Conservation (phyloP, 2,888 invertebrate species). For the Hypomecis atomaria region DNA sequence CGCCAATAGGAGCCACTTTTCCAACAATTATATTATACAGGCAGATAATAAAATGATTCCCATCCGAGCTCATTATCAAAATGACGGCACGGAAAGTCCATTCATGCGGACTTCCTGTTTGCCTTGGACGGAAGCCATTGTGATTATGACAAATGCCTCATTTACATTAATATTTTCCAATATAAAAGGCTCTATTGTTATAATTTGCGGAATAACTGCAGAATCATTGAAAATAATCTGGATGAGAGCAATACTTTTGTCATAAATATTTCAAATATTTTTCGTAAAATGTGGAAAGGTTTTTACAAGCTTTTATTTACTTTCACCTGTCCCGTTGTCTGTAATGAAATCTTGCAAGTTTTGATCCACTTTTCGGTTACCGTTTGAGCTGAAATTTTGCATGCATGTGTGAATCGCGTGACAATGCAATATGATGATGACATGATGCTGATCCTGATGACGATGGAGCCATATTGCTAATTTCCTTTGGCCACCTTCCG, state of each 20-base stretch:
- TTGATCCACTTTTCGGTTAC: too few relatives aligned
- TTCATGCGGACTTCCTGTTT: slow-evolving; percentile 29
- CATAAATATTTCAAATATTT: too few relatives aligned
- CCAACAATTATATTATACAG: slow-evolving; percentile 13
- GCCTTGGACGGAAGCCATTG: slow-evolving; percentile 23
- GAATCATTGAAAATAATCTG: slow-evolving; percentile 11
- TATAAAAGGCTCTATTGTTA: slow-evolving; percentile 21
- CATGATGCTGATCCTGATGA: too few relatives aligned
- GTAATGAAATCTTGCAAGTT: too few relatives aligned
- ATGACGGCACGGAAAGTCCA: slow-evolving; percentile 21
- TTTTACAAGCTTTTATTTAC: too few relatives aligned
- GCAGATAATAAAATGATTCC: slow-evolving; percentile 16
- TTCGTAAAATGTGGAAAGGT: too few relatives aligned
- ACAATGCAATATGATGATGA: too few relatives aligned
- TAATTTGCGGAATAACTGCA: slow-evolving; percentile 6
- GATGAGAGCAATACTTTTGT: slow-evolving; percentile 7
- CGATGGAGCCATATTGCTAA: too few relatives aligned
- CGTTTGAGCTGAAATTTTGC: too few relatives aligned
- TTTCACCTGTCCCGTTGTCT: too few relatives aligned
- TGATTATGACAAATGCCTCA: slow-evolving; percentile 36
- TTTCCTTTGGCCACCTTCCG: too few relatives aligned
- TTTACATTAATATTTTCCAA: slow-evolving; percentile 32
- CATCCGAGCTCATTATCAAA: slow-evolving; percentile 22
- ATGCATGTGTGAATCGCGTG: too few relatives aligned
- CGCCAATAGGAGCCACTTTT: slow-evolving; percentile 2